Evolutionary conservation across 2,797 vertebrate species (phyloP), one percentile per base, ranked within the genome.

Genomic region (Pyrocephalus nanus): DNA sequence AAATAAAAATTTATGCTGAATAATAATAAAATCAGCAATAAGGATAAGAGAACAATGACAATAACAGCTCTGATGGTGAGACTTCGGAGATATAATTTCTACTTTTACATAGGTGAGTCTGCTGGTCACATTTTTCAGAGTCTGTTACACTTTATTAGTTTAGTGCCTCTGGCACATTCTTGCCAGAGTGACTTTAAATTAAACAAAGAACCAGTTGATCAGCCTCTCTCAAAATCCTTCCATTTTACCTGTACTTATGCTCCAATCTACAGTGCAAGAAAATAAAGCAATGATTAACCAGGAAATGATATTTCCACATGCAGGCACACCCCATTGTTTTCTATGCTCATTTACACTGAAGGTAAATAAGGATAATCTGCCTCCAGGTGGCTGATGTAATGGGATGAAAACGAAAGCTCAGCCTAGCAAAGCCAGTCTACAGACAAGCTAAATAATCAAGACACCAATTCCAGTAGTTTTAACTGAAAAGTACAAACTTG

Each of bases 251-350:
- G 45, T 13, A 42, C 3, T 3, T 47, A 62, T 23, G 27, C 50
- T 84, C 21, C 62, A 36, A 47, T 27, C 27, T 58, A 82, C 48
- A 70, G 27, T 22, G 71, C 32, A 78, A 38, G 65, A 62, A 88
- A 67, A 76, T 15, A 38, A 88, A 88, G 57, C 42, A 94, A 90
- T 88, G 0, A 93, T 93, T 95, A 95, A 96, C 78, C 57, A 77
- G 51, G 50, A 81, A 86, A 81, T 48, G 4, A 0, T 64, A 85
- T 34, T 92, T 82, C 77, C 48, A 76, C 61, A 16, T 22, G 12
- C 43, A 85, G 16, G 27, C 70, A 81, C 26, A 38, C 22, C 58
- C 17, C 60, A 85, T 70, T 89, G 64, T 53, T 89, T 82, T 42
- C 78, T 54, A 48, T 36, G 48, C 74, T 75, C 58, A 42, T 85